These are phyloP conservation scores for Diachasma alloeum DNA, from an alignment of 1,140 invertebrate genomes.

Conservation along the genomic window DNA sequence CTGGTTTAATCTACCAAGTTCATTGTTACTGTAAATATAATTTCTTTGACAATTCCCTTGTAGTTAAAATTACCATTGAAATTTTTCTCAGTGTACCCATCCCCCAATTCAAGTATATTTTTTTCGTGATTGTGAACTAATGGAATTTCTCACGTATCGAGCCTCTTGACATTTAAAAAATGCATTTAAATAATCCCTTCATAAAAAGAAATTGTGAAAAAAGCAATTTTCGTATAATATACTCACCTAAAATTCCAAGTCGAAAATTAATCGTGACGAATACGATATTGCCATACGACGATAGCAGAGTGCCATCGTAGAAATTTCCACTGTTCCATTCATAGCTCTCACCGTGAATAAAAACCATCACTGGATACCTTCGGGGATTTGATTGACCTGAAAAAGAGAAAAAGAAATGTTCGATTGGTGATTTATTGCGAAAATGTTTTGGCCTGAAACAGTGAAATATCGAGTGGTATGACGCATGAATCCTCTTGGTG, in stretches of 20 bases:
- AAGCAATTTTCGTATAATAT: not conserved
- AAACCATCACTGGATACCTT: slow-evolving; percentile 84
- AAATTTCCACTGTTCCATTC: slow-evolving; percentile 93
- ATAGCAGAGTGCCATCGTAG: slow-evolving; percentile 87
- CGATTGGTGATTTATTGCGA: not conserved
- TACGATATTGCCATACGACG: slow-evolving; percentile 89
- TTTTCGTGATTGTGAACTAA: too few species aligned
- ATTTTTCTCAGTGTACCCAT: too few species aligned
- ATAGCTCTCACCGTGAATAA: slow-evolving; percentile 91
- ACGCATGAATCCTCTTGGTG: not conserved
- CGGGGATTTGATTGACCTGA: slow-evolving; percentile 62
- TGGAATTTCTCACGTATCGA: too few species aligned
- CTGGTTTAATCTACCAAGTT: too few species aligned
- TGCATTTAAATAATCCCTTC: not conserved
- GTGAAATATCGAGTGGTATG: not conserved
- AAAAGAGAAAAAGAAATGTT: slow-evolving; percentile 36
- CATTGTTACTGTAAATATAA: too few species aligned
- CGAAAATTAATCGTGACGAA: slow-evolving; percentile 94
- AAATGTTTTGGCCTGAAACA: not conserved
- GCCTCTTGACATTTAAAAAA: too few species aligned
- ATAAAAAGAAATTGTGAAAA: not conserved
- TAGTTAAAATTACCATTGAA: too few species aligned
- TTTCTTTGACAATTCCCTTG: too few species aligned
- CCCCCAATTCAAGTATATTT: too few species aligned
- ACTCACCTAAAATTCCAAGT: slow-evolving; percentile 87